Conservation (phyloP, 2,888 invertebrate species). For the Psococerastis gibbosa region DNA sequence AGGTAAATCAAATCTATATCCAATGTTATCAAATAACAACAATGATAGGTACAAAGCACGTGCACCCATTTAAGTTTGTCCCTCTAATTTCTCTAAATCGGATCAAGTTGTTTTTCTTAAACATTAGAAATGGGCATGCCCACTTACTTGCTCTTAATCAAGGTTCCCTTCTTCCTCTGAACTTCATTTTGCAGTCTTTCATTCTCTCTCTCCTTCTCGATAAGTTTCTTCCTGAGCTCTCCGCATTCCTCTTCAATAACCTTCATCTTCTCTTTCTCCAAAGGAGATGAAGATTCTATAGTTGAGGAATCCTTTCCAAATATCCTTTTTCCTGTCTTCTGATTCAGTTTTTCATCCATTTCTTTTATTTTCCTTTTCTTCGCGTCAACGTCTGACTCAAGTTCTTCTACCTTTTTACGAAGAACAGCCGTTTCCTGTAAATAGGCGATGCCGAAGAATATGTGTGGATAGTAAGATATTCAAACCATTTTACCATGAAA, state of each 20-base stretch:
- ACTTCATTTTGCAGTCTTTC: constrained; percentile 56
- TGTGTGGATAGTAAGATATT: too few species aligned
- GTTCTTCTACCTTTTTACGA: constrained; percentile 63
- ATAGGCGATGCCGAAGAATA: too few species aligned
- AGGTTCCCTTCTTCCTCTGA: constrained; percentile 40
- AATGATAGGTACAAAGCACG: too few species aligned
- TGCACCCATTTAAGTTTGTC: too few species aligned
- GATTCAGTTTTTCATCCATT: constrained; percentile 47
- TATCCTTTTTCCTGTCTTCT: constrained; percentile 21
- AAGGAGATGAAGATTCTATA: constrained; percentile 21
- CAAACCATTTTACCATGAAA: not conserved
- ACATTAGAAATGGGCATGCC: constrained; percentile 8
- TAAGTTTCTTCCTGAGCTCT: constrained; percentile 51
- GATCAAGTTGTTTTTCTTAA: not conserved
- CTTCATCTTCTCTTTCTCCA: constrained; percentile 11
- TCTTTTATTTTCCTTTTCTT: constrained; percentile 57
- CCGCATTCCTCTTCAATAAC: constrained; percentile 52
- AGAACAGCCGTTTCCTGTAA: constrained; percentile 59
- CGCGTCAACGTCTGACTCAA: constrained; percentile 60
- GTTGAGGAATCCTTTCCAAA: constrained; percentile 15
- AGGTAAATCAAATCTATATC: too few species aligned
- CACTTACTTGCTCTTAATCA: constrained; percentile 42
- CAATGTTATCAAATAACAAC: too few species aligned
- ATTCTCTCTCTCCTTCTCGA: constrained; percentile 65
- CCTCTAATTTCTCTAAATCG: constrained; percentile 6